phyloP scores from a whole-genome alignment of 2,113 vertebrate genomes.

The Scalopus aquaticus region DNA sequence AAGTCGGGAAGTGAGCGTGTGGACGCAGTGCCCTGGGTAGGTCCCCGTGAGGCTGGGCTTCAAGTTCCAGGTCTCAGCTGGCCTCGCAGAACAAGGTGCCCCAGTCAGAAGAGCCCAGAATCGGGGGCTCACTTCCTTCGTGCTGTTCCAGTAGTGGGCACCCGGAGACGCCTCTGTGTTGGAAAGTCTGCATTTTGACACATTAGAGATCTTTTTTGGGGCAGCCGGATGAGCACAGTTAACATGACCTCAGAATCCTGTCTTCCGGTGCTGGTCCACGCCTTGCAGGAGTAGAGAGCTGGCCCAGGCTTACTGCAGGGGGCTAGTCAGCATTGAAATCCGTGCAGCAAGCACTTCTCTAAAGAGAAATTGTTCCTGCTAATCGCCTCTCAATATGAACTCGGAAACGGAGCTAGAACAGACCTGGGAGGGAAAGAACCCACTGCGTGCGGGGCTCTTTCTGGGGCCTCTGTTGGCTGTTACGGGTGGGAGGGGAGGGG shows the following conservation, averaged over 20 bases:
- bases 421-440: no score
- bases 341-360: not conserved
- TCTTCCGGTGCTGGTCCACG: not conserved
- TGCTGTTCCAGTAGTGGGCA: rapidly evolving
- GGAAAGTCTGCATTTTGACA: not conserved
- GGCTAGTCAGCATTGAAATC: not conserved
- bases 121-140: not conserved
- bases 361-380: not conserved
- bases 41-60: not conserved
- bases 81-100: not conserved
- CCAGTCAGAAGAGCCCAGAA: not conserved
- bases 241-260: not conserved
- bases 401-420: no score
- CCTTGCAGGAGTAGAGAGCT: not conserved
- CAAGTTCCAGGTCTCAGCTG: not conserved
- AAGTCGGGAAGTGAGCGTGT: rapidly evolving
- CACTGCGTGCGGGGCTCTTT: not conserved
- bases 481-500: rapidly evolving
- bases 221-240: not conserved
- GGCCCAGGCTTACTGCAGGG: not conserved
- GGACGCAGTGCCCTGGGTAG: rapidly evolving
- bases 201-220: not conserved
- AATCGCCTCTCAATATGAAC: no score
- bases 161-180: not conserved
- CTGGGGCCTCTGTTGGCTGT: not conserved